Evolutionary conservation across 2,797 vertebrate species (phyloP), one percentile per base, ranked within the genome.

Genomic region (Pseudochromis fuscus): DNA sequence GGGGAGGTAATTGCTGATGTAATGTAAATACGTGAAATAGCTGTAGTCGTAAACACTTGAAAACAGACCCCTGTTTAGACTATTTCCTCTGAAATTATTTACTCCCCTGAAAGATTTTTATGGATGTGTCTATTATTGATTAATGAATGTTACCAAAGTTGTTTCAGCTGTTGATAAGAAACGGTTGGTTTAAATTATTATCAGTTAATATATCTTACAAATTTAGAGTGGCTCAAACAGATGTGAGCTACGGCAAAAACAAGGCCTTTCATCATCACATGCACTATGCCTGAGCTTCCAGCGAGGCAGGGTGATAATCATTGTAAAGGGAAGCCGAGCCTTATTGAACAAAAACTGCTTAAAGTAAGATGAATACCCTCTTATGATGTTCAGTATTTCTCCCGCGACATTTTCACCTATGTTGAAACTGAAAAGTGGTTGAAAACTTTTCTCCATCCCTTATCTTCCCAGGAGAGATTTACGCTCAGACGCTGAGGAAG

Each of bases 401-500:
- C 61, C 64, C 1, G 27, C 78, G 70, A 81, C 66, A 67, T 68
- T 18, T 64, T 33, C 55, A 68, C 56, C 64, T 37, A 66, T 82
- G 69, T 78, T 89, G 66, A 68, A 72, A 79, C 67, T 81, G 68
- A 79, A 81, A 87, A 79, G 79, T 87, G 82, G 69, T 33, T 27
- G 68, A 79, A 90, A 91, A 89, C 81, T 84, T 91, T 85, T 75
- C 49, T 74, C 75, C 72, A 67, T 84, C 66, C 55, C 42, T 84
- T 74, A 77, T 77, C 74, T 64, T 75, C 87, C 78, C 72, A 0
- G 66, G 74, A 75, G 84, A 90, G 79, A 79, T 84, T 88, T 76
- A 70, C 81, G 38, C 78, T 83, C 66, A 60, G 81, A 82, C 71
- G 19, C 19, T 50, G 58, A 83, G 59, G 42, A 76, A 63, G 77